A percentile compares a stretch with the other conserved stretches of the same genome.
Evolutionary conservation across 2,113 vertebrate genomes (phyloP).

Genomic region (Dryoscopus gambensis): DNA sequence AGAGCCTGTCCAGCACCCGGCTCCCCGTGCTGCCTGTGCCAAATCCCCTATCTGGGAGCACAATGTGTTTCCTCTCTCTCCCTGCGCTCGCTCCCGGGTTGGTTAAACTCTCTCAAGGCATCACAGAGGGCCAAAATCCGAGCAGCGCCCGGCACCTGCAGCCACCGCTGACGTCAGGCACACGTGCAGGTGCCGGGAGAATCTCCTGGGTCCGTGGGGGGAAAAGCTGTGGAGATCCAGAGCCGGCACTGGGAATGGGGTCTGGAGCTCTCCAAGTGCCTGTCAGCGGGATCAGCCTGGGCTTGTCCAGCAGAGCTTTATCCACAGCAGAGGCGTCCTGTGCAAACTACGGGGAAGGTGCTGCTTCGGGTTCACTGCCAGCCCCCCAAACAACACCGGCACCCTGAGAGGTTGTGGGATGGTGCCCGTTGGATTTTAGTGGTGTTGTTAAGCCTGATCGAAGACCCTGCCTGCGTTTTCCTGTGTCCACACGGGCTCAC

Average conservation of each 20-base stretch:
- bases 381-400: accelerated
- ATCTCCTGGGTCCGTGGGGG: background rate
- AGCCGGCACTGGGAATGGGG: background rate
- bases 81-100: background rate
- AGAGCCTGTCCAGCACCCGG: background rate
- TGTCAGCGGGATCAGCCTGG: background rate
- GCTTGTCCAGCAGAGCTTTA: accelerated
- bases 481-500: background rate
- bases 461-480: background rate
- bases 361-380: accelerated
- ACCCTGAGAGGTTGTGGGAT: accelerated
- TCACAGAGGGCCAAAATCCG: background rate
- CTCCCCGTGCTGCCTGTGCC: background rate
- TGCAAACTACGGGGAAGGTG: background rate
- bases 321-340: accelerated
- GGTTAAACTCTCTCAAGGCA: background rate
- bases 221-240: background rate
- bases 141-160: constrained; percentile 17
- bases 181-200: background rate
- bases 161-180: background rate
- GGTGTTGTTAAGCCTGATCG: background rate
- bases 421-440: accelerated
- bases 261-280: background rate
- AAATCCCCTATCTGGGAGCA: constrained; percentile 54
- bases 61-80: constrained; percentile 63